Base-by-base conservation (phyloP, 2,113 vertebrate genomes). In the Scytalopus superciliaris region DNA sequence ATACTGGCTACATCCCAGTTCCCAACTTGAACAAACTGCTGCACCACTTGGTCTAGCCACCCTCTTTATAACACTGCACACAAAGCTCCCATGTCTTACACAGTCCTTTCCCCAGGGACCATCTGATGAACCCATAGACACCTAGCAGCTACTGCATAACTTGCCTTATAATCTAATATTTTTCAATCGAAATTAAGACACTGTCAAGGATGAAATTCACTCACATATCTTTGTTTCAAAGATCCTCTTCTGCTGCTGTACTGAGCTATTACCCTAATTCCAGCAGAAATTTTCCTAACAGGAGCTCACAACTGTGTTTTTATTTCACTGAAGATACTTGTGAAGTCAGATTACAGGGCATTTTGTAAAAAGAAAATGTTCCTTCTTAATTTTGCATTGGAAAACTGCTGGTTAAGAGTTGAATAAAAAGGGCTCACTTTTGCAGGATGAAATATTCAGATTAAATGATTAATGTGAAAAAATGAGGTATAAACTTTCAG, bases 381-480 rank as follows among this genome's bases (percentile, higher is more conserved):
- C 67, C 82, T 88, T 49, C 30, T 1, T 39, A 8, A 27, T 66
- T 87, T 95, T 95, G 39, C 49, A 12, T 13, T 55, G 76, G 72
- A 88, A 96, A 91, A 74, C 25, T 69, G 17, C 6, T 45, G 18
- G 35, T 94, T 95, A 90, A 74, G 60, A 69, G 30, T 78, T 94
- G 76, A 68, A 77, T 73, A 12, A 68, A 60, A 72, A 86, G 13
- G 7, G 40, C 52, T 96, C 39, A 78, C 28, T 97, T 96, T 81
- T 33, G 30, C 67, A 84, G 39, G 63, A 77, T 79, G 92, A 94
- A 96, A 91, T 39, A 92, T 93, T 89, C 76, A 93, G 81, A 93
- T 95, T 94, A 97, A 94, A 97, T 79, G 76, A 95, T 93, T 90
- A 92, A 84, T 88, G 86, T 88, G 92, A 84, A 90, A 96, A 87